Evolutionary conservation across 1,140 invertebrate species (phyloP).

Genomic region (Temnothorax curvispinosus): DNA sequence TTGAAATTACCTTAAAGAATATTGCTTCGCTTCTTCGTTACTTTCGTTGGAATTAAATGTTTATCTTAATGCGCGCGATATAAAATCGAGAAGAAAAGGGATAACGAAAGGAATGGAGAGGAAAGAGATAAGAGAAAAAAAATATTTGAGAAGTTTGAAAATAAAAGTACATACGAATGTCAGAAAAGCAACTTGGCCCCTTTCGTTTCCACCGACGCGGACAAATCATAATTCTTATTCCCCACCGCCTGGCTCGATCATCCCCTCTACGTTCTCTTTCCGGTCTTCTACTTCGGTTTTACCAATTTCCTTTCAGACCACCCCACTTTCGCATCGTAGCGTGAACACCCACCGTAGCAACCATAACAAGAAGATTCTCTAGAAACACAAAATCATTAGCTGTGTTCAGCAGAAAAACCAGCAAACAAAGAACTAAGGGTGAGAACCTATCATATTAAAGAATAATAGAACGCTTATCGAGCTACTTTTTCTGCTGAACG

Average conservation of each 20-base stretch:
- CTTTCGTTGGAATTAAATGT: neutral
- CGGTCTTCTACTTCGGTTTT: conserved; percentile 71
- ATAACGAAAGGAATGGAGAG: neutral
- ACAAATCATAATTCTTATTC: conserved; percentile 81
- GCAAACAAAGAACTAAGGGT: too few relatives aligned
- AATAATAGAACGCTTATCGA: too few relatives aligned
- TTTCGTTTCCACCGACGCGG: conserved; percentile 74
- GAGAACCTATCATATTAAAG: too few relatives aligned
- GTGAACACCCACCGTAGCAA: conserved; percentile 10
- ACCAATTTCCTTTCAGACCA: conserved; percentile 72
- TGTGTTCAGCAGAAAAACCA: too few relatives aligned
- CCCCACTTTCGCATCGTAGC: conserved; percentile 66
- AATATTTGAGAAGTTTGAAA: neutral
- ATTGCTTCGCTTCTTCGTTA: neutral
- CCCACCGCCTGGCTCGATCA: conserved; percentile 57
- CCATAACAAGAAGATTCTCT: neutral
- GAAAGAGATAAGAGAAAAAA: neutral
- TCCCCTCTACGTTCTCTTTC: conserved; percentile 64
- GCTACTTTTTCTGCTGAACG: too few relatives aligned
- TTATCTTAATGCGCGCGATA: neutral
- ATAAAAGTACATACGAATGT: conserved; percentile 1
- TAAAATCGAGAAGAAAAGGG: neutral
- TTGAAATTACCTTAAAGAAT: conserved; percentile 18
- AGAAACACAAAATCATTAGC: neutral
- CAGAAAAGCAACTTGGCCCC: conserved; percentile 70